Base-by-base conservation (phyloP, 2,113 vertebrate genomes). In the Panthera uncia region DNA sequence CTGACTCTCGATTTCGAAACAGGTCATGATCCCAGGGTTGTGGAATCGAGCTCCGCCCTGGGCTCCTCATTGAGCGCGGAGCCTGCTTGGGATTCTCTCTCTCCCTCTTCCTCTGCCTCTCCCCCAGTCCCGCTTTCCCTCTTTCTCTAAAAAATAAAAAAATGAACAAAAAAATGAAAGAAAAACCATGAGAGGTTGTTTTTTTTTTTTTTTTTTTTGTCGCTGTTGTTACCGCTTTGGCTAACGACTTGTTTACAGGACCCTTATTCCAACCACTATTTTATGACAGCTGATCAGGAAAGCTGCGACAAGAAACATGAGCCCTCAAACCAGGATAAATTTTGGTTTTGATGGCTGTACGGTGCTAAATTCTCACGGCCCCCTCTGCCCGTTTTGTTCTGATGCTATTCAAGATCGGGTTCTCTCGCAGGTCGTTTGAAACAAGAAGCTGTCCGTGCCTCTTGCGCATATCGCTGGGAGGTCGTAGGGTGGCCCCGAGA, bases 341-440 rank as follows among this genome's bases (percentile, higher is more conserved):
- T 96, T 97, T 48, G 25, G 14, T 18, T 95, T 95, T 97, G 65
- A 36, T 33, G 25, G 4, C 94, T 79, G 41, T 89, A 50, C 38
- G 45, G n/a, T 21, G 21, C 41, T 65, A 29, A 61, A 11, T 55
- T 10, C 90, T 63, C 65, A 88, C 84, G 29, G 10, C 6, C 13
- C 23, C 95, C 15, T 93, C 61, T 84, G 96, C 25, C 79, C 76
- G 74, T 41, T 86, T 48, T 91, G 15, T n/a, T 83, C 82, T 45
- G 15, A 68, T 66, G 6, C 57, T 81, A 57, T 48, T 50, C 57
- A 11, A 7, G 9, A 23, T 27, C 29, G 78, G 13, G 2, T 71
- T 85, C 0, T 33, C 63, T 29, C 52, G 4, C 8, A 79, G 65
- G 36, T 8, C 36, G 3, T 68, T 0, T 21, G 29, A 0, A 1